phyloP scores from a whole-genome alignment of 2,888 invertebrate genomes.

The Neoscelio sp. region DNA sequence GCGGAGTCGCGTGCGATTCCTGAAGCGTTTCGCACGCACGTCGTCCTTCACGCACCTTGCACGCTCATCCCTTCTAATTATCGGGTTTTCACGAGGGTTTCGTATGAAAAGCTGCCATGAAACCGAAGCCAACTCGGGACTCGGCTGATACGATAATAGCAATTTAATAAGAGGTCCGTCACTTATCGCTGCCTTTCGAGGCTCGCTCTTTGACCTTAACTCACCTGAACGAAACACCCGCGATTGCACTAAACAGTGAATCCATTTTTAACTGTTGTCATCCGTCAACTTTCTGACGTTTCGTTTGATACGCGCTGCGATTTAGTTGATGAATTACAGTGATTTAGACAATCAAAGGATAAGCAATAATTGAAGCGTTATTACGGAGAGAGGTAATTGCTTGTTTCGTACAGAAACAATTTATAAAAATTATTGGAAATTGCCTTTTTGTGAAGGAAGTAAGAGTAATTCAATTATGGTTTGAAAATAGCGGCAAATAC shows the following conservation, averaged over 20 bases:
- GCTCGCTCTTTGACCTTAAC: conserved; percentile 28
- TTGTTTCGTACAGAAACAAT: not conserved
- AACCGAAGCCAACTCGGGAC: conserved; percentile 54
- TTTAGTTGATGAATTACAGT: not conserved
- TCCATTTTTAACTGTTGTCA: conserved; percentile 19
- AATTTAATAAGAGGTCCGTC: conserved; percentile 67
- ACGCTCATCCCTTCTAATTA: conserved; percentile 72
- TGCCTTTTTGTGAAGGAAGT: not conserved
- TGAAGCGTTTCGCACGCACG: conserved; percentile 61
- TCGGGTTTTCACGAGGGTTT: conserved; percentile 70
- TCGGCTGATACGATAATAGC: conserved; percentile 74
- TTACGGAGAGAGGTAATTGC: not conserved
- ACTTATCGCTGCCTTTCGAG: conserved; percentile 26
- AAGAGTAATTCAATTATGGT: conserved; percentile 12
- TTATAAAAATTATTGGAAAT: not conserved
- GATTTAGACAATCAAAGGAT: not conserved
- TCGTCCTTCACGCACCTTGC: conserved; percentile 59
- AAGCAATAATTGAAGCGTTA: not conserved
- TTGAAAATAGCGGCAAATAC: conserved; percentile 2
- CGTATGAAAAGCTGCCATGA: conserved; percentile 67
- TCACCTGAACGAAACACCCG: not conserved
- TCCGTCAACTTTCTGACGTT: conserved; percentile 3
- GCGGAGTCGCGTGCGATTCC: conserved; percentile 50
- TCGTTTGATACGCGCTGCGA: not conserved
- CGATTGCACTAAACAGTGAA: conserved; percentile 15